Percentiles rank a stretch among this genome's conserved stretches.
These are phyloP conservation scores for Tortrix viridana DNA, from an alignment of 2,888 invertebrate genomes.

Conservation along the genomic window DNA sequence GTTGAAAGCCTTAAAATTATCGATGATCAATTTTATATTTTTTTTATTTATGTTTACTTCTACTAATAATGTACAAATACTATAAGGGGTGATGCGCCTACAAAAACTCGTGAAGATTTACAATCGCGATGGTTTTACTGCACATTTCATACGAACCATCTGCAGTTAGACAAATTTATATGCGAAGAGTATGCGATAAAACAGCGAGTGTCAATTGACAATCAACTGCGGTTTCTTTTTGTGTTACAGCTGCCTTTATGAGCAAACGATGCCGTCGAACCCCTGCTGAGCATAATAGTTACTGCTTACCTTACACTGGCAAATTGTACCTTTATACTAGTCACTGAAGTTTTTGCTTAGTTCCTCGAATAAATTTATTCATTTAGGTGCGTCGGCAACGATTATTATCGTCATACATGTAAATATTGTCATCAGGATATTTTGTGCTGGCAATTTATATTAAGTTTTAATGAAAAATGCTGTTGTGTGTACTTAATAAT, in stretches of 20 bases:
- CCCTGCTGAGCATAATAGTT: conserved; percentile 31
- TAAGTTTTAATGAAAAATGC: conserved; percentile 3
- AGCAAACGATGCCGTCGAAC: conserved; percentile 20
- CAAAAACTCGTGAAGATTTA: not conserved
- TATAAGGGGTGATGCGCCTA: not conserved
- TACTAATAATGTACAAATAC: not conserved
- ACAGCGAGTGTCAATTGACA: conserved; percentile 29
- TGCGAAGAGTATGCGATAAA: conserved; percentile 21
- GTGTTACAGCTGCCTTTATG: conserved; percentile 29
- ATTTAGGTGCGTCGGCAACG: conserved; percentile 19
- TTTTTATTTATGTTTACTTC: too few species aligned
- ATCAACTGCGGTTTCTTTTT: conserved; percentile 22
- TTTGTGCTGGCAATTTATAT: conserved; percentile 17
- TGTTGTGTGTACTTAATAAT: not conserved
- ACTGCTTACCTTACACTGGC: conserved; percentile 30
- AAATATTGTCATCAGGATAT: conserved; percentile 11
- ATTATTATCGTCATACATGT: conserved; percentile 16
- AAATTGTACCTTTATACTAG: conserved; percentile 24
- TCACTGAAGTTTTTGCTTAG: conserved; percentile 18
- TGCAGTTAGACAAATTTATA: conserved; percentile 14
- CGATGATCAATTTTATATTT: too few species aligned
- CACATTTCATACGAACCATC: conserved; percentile 10
- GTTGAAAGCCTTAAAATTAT: too few species aligned
- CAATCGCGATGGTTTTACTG: conserved; percentile 15
- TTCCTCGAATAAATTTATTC: conserved; percentile 24